Conservation (phyloP, 2,888 invertebrate species). For the Dasysyrphus albostriatus region DNA sequence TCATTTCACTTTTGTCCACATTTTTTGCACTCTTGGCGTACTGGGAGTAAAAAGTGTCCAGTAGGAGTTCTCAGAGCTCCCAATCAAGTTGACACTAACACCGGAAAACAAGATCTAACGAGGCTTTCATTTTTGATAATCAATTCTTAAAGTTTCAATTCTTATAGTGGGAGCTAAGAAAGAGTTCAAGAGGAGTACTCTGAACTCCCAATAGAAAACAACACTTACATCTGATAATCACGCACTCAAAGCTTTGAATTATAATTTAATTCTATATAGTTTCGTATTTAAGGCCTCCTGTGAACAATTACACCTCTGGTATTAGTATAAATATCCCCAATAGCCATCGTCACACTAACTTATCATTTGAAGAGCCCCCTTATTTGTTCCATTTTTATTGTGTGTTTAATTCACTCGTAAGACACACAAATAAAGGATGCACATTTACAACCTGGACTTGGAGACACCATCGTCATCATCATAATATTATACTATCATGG, state of each 20-base stretch:
- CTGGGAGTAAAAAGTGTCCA: no score
- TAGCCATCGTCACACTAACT: conserved; percentile 17
- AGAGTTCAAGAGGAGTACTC: no score
- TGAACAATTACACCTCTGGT: background rate
- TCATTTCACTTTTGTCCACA: no score
- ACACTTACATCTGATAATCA: no score
- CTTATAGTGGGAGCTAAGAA: no score
- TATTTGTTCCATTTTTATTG: conserved; percentile 69
- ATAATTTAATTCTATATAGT: background rate
- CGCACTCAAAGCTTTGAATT: background rate
- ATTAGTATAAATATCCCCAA: background rate
- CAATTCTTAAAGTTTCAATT: no score
- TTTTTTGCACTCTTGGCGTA: no score
- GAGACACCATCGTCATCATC: conserved; percentile 34
- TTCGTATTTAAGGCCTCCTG: background rate
- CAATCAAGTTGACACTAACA: no score
- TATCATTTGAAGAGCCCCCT: conserved; percentile 31
- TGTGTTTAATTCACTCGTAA: conserved; percentile 50
- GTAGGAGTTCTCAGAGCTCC: no score
- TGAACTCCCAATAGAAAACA: no score
- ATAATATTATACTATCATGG: conserved; percentile 4
- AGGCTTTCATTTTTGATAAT: no score
- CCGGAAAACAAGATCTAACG: no score
- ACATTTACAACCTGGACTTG: conserved; percentile 25
- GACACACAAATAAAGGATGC: conserved; percentile 49